Conservation (phyloP, 2,888 invertebrate genomes). For the Agriopis marginaria region DNA sequence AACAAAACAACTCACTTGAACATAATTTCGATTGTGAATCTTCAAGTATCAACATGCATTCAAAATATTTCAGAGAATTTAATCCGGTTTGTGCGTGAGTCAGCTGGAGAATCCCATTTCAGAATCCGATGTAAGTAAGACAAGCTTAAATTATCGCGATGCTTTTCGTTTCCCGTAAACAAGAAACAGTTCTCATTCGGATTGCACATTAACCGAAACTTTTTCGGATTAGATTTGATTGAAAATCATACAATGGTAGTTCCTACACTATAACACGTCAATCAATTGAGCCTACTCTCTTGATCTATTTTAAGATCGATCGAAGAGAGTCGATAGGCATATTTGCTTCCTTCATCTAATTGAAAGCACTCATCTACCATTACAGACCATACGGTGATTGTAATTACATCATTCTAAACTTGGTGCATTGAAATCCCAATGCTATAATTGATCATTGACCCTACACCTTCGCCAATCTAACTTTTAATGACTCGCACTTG, state of each 20-base stretch:
- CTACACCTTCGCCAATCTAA: not conserved
- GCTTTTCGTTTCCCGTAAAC: slow-evolving; percentile 50
- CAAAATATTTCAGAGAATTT: slow-evolving; percentile 54
- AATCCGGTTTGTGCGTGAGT: slow-evolving; percentile 40
- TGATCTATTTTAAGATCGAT: slow-evolving; percentile 13
- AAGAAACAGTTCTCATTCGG: slow-evolving; percentile 42
- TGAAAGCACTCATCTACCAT: slow-evolving; percentile 31
- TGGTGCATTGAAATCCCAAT: not conserved
- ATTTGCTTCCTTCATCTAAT: slow-evolving; percentile 26
- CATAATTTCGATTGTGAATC: slow-evolving; percentile 22
- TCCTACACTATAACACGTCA: slow-evolving; percentile 14
- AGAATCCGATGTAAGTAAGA: slow-evolving; percentile 43
- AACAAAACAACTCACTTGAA: slow-evolving; percentile 30
- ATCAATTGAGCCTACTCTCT: slow-evolving; percentile 19
- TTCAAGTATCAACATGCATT: slow-evolving; percentile 25
- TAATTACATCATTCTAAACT: slow-evolving; percentile 18
- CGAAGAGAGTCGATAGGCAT: slow-evolving; percentile 9
- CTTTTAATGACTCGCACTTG: not conserved
- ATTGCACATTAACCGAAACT: not conserved
- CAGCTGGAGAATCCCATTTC: slow-evolving; percentile 51
- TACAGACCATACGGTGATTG: not conserved
- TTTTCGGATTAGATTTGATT: not conserved
- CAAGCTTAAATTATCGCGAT: slow-evolving; percentile 44
- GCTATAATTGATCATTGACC: slow-evolving; percentile 14
- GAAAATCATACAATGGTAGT: not conserved